These are phyloP conservation scores for Formicarius rufipectus DNA, from an alignment of 2,113 vertebrate species.

Conservation along the genomic window DNA sequence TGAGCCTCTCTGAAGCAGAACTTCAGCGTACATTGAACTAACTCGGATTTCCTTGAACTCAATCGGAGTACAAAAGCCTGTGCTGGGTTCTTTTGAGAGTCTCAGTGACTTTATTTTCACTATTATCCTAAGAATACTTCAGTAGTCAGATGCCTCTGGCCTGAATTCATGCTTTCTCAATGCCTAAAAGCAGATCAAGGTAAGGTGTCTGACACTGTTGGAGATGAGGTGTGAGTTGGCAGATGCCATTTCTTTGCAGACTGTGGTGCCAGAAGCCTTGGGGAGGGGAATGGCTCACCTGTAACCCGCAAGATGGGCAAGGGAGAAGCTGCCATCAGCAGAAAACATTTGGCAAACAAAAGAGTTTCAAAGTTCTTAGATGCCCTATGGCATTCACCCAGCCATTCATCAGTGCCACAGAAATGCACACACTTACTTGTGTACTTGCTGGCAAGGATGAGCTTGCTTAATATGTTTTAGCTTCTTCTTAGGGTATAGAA, in stretches of 20 bases:
- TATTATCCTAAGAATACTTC: not conserved
- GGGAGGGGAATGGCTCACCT: not conserved
- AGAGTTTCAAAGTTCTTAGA: not conserved
- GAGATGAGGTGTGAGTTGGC: not conserved
- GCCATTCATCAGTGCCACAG: not conserved
- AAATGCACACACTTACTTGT: rapidly evolving
- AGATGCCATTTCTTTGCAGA: not conserved
- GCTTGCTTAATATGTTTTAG: not conserved
- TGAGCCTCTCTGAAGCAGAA: not conserved
- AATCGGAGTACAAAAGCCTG: not conserved
- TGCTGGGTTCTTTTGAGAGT: not conserved
- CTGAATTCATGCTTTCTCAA: not conserved
- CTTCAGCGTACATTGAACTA: not conserved
- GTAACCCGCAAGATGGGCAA: not conserved
- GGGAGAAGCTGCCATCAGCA: not conserved
- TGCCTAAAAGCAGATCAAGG: not conserved
- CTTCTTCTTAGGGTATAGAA: not conserved
- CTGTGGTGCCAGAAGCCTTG: not conserved
- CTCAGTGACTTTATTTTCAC: not conserved
- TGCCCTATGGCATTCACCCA: not conserved
- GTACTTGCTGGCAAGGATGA: not conserved
- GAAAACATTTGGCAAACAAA: not conserved
- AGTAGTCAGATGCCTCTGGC: not conserved
- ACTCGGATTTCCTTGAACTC: not conserved
- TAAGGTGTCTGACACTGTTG: not conserved